Evolutionary conservation across 2,888 invertebrate genomes (phyloP).

Genomic region (Ceriagrion tenellum): DNA sequence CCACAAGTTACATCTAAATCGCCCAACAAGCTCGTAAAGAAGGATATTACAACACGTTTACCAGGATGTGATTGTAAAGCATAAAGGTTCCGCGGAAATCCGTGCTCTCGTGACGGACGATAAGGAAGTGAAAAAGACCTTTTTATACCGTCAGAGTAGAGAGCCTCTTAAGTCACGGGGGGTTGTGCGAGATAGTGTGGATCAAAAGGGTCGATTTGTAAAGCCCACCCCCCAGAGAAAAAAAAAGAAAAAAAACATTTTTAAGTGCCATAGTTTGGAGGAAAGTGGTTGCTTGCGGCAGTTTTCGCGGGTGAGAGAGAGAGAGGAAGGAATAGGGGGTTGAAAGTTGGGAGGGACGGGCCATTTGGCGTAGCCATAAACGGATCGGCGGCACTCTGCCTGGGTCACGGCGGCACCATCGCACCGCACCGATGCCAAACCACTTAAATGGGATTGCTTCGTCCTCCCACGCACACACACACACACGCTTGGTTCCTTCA

Average conservation of each 20-base stretch:
- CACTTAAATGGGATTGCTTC: neutral
- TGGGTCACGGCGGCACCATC: neutral
- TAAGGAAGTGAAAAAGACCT: neutral
- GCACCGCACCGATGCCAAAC: neutral
- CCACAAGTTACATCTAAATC: neutral
- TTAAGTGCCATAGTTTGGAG: neutral
- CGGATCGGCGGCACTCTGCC: neutral
- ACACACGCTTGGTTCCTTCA: neutral
- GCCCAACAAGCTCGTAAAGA: neutral
- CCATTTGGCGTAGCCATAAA: neutral
- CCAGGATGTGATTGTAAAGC: neutral
- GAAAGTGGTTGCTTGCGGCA: neutral
- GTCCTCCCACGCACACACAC: neutral
- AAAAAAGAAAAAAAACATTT: neutral
- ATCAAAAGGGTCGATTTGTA: neutral
- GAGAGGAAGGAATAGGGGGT: too few species aligned
- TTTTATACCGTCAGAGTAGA: neutral
- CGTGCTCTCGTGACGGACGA: neutral
- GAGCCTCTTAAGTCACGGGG: neutral
- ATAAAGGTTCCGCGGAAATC: neutral
- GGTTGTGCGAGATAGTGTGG: neutral
- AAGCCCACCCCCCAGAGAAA: too few species aligned
- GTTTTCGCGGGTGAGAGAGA: neutral
- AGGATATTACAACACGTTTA: neutral
- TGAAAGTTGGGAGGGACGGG: neutral